Base-by-base conservation (phyloP, 1,140 invertebrate species). In the Drosophila kepulauana region DNA sequence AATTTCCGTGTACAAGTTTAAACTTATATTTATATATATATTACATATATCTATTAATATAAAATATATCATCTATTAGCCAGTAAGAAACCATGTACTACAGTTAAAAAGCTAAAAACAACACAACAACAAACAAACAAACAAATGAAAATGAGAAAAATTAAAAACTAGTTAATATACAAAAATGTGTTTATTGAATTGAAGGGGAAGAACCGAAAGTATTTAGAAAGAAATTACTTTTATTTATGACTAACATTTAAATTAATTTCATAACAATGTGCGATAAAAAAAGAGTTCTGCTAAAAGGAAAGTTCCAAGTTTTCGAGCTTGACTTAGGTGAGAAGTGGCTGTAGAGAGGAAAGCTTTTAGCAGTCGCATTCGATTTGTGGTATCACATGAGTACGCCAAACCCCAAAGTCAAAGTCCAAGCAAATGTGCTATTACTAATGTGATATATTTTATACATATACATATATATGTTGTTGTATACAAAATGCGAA, bases 151-250 rank as follows among this genome's bases (percentile, higher is more conserved):
- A 84, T 78, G 74, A 84, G 74, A 84, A 87, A 64, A 84, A 89
- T 81, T 89, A 88, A 88, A 87, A 88, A 81, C 74, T 88, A 88
- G 85, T 88, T 88, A 88, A 88, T 88, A 84, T 73, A 84, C 20
- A 57, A 57, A 15, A 15, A 10, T 20, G 10, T 16, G 51, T 54
- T 33, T n/a, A 35, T 15, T 54, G n/a, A 35, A 35, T 54, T n/a
- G 35, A 7, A 10, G 35, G 35, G 35, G 35, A 33, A 8, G 2
- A 33, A 33, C 20, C 20, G 20, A 25, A 25, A 20, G 20, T 20
- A 20, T 20, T 20, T 41, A n/a, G 8, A 41, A 41, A 41, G 3
- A 41, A 41, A 11, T 41, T 10, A n/a, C 38, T 3, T 11, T 41
- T 10, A 11, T 41, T 41, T 41, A 41, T 3, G 10, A 41, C 8